phyloP scores from a whole-genome alignment of 1,140 invertebrate genomes.

The Trichonephila inaurata region DNA sequence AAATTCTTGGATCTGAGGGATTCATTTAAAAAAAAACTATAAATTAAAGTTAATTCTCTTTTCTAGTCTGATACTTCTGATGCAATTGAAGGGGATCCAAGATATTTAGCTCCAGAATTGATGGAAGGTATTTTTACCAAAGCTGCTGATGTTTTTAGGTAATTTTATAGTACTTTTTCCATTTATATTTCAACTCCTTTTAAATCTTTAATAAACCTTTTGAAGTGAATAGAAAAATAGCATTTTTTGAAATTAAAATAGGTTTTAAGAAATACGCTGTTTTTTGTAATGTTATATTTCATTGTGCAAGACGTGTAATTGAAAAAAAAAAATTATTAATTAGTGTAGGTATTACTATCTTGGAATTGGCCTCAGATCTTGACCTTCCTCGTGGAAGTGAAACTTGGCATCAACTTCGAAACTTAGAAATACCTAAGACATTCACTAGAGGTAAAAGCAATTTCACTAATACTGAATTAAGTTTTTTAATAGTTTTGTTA shows the following conservation, averaged over 20 bases:
- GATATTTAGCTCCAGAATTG: conserved; percentile 88
- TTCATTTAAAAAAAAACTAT: no score
- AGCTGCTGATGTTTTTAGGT: conserved; percentile 83
- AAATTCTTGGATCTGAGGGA: no score
- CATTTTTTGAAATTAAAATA: neutral
- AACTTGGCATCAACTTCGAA: conserved; percentile 86
- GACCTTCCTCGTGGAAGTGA: conserved; percentile 86
- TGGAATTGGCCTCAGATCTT: conserved; percentile 87
- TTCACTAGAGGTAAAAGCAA: conserved; percentile 80
- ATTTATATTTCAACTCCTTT: neutral
- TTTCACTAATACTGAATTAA: neutral
- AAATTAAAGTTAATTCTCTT: neutral
- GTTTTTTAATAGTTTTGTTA: neutral
- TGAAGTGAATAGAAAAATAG: neutral
- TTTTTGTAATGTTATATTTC: neutral
- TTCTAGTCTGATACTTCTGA: conserved; percentile 82
- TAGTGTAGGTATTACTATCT: conserved; percentile 87
- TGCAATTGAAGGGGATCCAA: conserved; percentile 88
- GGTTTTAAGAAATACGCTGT: neutral
- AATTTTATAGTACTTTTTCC: conserved; percentile 79
- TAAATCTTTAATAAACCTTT: neutral
- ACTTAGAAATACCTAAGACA: conserved; percentile 82
- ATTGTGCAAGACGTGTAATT: no score
- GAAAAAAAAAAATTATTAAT: neutral
- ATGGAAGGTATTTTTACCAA: conserved; percentile 84